Evolutionary conservation across 2,797 vertebrate species (phyloP).

Genomic region (Eremophila alpestris): DNA sequence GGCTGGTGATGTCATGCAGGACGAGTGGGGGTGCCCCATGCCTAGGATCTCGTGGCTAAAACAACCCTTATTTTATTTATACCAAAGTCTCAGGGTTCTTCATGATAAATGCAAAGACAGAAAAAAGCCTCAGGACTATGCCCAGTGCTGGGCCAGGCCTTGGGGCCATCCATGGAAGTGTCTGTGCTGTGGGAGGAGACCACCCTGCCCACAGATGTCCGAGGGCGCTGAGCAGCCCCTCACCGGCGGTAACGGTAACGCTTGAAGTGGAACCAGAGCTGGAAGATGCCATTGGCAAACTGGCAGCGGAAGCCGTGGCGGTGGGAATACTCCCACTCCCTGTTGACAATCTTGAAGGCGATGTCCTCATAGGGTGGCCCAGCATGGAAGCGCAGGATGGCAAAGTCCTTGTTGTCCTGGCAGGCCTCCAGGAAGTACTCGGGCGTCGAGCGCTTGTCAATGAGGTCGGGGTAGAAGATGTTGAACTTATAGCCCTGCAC

Average conservation of each 20-base stretch:
- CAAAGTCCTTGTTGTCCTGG: constrained; percentile 94
- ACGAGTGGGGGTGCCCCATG: fast-evolving
- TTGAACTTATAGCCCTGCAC: constrained; percentile 99
- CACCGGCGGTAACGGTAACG: constrained; percentile 94
- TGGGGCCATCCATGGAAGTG: fast-evolving
- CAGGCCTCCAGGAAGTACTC: constrained; percentile 98
- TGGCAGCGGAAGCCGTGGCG: constrained; percentile 98
- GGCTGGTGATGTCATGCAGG: fast-evolving
- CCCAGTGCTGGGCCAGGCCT: not conserved
- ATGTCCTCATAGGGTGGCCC: constrained; percentile 98
- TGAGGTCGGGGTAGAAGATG: constrained; percentile 98
- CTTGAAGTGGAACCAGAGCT: constrained; percentile 99
- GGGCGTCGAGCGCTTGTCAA: constrained; percentile 93
- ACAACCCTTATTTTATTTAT: constrained; percentile 23
- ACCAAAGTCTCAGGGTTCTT: constrained; percentile 5
- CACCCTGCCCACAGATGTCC: fast-evolving
- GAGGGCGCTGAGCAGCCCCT: not conserved
- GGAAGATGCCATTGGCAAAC: constrained; percentile 97
- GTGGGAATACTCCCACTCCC: constrained; percentile 98
- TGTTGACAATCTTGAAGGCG: constrained; percentile 96
- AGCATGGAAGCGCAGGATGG: constrained; percentile 92
- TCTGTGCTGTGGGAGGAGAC: fast-evolving
- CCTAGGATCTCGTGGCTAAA: not conserved
- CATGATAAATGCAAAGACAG: not conserved
- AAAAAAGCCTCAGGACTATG: not conserved